Conservation (phyloP, 2,113 vertebrate species). For the Maccullochella peelii region DNA sequence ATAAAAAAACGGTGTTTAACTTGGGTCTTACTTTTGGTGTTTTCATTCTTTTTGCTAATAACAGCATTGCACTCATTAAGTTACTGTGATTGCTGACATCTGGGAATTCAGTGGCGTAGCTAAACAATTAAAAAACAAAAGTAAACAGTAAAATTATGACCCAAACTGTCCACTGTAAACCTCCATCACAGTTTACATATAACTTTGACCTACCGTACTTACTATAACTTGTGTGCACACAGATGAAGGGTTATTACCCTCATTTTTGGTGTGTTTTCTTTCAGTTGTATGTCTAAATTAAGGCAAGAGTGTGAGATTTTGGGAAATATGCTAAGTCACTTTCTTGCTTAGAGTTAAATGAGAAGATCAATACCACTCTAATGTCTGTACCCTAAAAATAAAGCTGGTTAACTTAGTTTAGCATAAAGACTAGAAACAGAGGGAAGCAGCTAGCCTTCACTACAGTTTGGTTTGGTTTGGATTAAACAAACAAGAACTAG, state of each 20-base stretch:
- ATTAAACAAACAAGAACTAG: background rate
- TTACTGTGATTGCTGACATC: background rate
- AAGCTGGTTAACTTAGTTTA: background rate
- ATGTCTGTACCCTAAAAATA: background rate
- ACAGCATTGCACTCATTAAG: background rate
- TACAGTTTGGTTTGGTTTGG: background rate
- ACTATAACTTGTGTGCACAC: background rate
- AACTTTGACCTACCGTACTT: background rate
- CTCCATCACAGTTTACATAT: background rate
- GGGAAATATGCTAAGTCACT: background rate
- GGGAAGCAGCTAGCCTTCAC: background rate
- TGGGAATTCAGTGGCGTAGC: background rate
- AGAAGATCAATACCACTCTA: too few species aligned
- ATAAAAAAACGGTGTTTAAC: background rate
- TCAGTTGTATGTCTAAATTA: background rate
- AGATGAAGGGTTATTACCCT: background rate
- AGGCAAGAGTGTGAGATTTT: background rate
- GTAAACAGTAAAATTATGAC: background rate
- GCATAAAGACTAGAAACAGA: background rate
- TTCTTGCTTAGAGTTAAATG: background rate
- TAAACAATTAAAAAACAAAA: too few species aligned
- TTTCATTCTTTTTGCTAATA: background rate
- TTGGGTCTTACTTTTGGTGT: background rate
- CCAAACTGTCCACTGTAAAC: too few species aligned
- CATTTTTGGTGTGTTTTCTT: background rate